Evolutionary conservation across 2,113 vertebrate species (phyloP).

Genomic region (Ginglymostoma cirratum): DNA sequence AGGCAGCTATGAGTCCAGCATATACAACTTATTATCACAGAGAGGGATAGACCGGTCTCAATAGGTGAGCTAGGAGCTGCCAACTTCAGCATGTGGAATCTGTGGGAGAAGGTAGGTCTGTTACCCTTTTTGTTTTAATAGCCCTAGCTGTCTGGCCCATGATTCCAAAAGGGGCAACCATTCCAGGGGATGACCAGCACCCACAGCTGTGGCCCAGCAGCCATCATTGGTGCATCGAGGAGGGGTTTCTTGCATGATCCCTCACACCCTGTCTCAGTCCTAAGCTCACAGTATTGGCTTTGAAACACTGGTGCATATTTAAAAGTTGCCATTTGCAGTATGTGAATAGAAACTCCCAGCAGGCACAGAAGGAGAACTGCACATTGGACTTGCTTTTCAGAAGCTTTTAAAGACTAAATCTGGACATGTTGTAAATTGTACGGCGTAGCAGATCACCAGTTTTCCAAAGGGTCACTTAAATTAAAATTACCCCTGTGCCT

Average conservation of each 20-base stretch:
- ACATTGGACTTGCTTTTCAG: not conserved
- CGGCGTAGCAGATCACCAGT: not conserved
- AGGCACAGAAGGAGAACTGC: not conserved
- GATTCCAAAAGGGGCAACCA: not conserved
- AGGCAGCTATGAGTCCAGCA: no score
- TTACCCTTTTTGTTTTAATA: not conserved
- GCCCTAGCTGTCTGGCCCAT: not conserved
- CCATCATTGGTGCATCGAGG: not conserved
- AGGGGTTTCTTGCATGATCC: not conserved
- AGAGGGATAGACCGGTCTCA: no score
- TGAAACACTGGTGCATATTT: not conserved
- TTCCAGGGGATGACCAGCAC: not conserved
- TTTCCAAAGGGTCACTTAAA: not conserved
- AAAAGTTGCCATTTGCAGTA: not conserved
- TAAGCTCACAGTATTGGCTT: not conserved
- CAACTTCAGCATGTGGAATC: not conserved
- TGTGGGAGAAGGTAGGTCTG: not conserved
- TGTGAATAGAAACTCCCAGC: not conserved
- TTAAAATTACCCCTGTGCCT: not conserved
- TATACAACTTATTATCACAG: no score
- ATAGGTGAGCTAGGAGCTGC: not conserved
- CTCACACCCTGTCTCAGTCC: not conserved
- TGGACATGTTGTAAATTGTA: not conserved
- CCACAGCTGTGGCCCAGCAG: no score
- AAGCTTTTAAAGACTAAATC: not conserved